Base-by-base conservation (phyloP, 2,888 invertebrate species). In the Lithophane socia region DNA sequence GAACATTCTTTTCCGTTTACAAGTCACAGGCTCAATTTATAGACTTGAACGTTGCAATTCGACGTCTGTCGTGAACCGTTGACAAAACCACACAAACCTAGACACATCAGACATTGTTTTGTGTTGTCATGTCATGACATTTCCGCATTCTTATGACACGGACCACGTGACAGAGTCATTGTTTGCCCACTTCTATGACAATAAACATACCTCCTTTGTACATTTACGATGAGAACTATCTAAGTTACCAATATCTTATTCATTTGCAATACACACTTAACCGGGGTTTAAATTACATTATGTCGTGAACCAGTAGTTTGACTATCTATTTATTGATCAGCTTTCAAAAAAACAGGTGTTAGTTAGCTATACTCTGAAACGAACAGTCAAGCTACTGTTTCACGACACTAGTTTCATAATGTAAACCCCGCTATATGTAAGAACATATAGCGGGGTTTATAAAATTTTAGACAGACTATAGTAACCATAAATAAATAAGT, bases 131-230 rank as follows among this genome's bases (percentile, higher is more conserved):
- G 76, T 75, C 68, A 61, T 68, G 75, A 42, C 65, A 78, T 67
- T 81, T 82, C 87, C 86, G 86, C 87, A 84, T 86, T 77, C 79
- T 76, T 60, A 60, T n/a, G 44, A 58, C 65, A 67, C 10, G 16
- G 49, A 63, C 77, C 86, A 87, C 79, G 86, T 87, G 86, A 87
- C 80, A 74, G 29, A 37, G 56, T 47, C 80, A 82, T 87, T 86
- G 86, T 87, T 67, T 75, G 54, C 60, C 16, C 3, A 21, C 83
- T 67, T 73, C 73, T 80, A 70, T 66, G 75, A 76, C 75, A 78
- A 75, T 64, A 80, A 75, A 73, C 58, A 67, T 64, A 18, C 64
- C 64, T 71, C 73, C 73, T 83, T 83, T 83, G 73, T 77, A 63
- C 67, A 29, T 83, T 85, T 85, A 85, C 77, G 75, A 85, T 77